A percentile compares a stretch with the other conserved stretches of the same genome.
These are phyloP conservation scores for Enoplosus armatus DNA, from an alignment of 2,797 vertebrate species.

Conservation along the genomic window DNA sequence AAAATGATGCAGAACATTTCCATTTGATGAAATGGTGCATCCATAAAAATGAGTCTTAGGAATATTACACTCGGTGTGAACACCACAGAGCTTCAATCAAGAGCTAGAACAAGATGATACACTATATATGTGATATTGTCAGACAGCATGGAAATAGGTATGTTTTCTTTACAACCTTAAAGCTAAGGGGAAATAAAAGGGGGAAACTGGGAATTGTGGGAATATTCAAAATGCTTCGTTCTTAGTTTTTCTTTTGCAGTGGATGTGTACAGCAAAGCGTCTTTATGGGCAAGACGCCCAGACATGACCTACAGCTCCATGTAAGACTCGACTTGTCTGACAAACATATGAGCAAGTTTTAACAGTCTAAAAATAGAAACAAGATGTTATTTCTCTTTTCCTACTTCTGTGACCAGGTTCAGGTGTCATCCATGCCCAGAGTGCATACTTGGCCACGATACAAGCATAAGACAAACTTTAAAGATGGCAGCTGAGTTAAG, in stretches of 20 bases:
- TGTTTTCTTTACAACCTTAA: not conserved
- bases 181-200: not conserved
- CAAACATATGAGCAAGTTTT: not conserved
- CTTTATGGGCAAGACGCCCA: not conserved
- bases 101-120: not conserved
- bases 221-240: not conserved
- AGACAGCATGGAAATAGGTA: not conserved
- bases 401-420: constrained; percentile 10
- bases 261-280: not conserved
- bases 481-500: constrained; percentile 47
- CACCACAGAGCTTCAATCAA: not conserved
- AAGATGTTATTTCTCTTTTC: constrained; percentile 6
- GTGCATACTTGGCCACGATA: constrained; percentile 31
- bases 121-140: not conserved
- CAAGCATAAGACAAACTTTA: constrained; percentile 40
- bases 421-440: constrained; percentile 27
- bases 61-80: not conserved
- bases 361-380: not conserved
- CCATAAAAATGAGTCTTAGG: not conserved
- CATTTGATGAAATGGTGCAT: constrained; percentile 3
- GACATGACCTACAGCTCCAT: not conserved
- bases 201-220: not conserved
- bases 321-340: not conserved
- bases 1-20: constrained; percentile 6
- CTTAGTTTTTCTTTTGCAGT: not conserved